Percentiles rank a stretch among this genome's conserved stretches.
These are phyloP conservation scores for Ceratina japonica DNA, from an alignment of 1,140 invertebrate genomes.

Conservation along the genomic window DNA sequence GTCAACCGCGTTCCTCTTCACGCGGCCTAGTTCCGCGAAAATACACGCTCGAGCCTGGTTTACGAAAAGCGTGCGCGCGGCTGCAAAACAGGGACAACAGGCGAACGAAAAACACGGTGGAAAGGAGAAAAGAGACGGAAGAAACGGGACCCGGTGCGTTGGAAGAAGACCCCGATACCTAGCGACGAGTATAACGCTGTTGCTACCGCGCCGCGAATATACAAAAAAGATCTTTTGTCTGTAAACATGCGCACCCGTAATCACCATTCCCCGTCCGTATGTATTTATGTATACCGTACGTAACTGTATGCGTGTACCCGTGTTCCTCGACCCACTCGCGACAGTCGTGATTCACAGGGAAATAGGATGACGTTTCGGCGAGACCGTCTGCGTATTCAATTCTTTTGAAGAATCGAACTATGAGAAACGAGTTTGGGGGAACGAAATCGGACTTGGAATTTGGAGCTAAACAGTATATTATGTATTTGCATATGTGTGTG, in stretches of 20 bases:
- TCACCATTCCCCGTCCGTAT: too few relatives aligned
- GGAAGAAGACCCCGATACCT: slow-evolving; percentile 21
- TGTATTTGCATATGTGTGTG: too few relatives aligned
- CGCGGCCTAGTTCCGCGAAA: slow-evolving; percentile 69
- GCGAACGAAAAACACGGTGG: slow-evolving; percentile 9
- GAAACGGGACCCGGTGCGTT: background rate
- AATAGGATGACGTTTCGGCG: slow-evolving; percentile 58
- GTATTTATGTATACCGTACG: too few relatives aligned
- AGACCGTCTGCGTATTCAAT: slow-evolving; percentile 29
- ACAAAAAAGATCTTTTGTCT: slow-evolving; percentile 65
- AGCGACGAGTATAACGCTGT: slow-evolving; percentile 15
- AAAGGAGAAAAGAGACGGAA: background rate
- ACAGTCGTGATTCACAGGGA: slow-evolving; percentile 55
- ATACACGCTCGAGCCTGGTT: slow-evolving; percentile 46
- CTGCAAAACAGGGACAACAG: slow-evolving; percentile 41
- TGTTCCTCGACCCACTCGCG: slow-evolving; percentile 8
- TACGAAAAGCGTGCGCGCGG: slow-evolving; percentile 48
- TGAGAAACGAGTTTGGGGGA: too few relatives aligned
- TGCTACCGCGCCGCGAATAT: slow-evolving; percentile 21
- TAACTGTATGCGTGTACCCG: too few relatives aligned
- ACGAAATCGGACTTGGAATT: too few relatives aligned
- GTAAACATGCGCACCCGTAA: slow-evolving; percentile 35
- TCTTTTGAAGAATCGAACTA: too few relatives aligned
- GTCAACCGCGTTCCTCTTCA: slow-evolving; percentile 36
- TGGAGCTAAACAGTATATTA: too few relatives aligned